Percentiles rank a stretch among this genome's conserved stretches.
Conservation (phyloP, 37 sponge, comb jelly and placozoan species). For the Cliona cf. orientalis region DNA sequence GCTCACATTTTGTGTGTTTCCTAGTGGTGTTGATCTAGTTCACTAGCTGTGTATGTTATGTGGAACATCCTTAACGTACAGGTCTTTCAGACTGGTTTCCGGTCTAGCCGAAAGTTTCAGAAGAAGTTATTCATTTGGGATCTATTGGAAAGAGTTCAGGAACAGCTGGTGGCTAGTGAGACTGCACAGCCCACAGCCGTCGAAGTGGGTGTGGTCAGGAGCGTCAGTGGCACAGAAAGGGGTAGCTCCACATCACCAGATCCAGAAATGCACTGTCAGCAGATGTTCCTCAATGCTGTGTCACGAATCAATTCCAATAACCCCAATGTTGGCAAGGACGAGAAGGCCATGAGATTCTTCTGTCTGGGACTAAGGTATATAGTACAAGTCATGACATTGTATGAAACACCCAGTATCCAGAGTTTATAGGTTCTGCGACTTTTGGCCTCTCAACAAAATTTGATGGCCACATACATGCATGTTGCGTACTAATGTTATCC, state of each 20-base stretch:
- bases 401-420: too few species aligned
- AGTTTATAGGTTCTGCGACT: too few species aligned
- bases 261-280: not conserved
- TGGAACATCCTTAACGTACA: too few species aligned
- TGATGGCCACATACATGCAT: too few species aligned
- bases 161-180: constrained; percentile 12
- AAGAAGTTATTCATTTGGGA: constrained; percentile 64
- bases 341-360: constrained; percentile 43
- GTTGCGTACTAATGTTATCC: not conserved
- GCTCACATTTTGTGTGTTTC: too few species aligned
- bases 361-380: constrained; percentile 31
- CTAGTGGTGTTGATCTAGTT: too few species aligned
- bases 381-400: not conserved
- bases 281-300: constrained; percentile 36
- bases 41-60: too few species aligned
- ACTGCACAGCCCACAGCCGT: too few species aligned
- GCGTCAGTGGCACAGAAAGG: not conserved
- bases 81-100: constrained; percentile 45
- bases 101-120: constrained; percentile 45
- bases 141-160: constrained; percentile 37
- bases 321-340: constrained; percentile 58
- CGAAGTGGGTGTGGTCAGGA: too few species aligned
- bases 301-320: constrained; percentile 37
- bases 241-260: constrained; percentile 7
- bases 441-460: too few species aligned